These are phyloP conservation scores for Falco punctatus DNA, from an alignment of 2,113 vertebrate genomes.

Conservation along the genomic window DNA sequence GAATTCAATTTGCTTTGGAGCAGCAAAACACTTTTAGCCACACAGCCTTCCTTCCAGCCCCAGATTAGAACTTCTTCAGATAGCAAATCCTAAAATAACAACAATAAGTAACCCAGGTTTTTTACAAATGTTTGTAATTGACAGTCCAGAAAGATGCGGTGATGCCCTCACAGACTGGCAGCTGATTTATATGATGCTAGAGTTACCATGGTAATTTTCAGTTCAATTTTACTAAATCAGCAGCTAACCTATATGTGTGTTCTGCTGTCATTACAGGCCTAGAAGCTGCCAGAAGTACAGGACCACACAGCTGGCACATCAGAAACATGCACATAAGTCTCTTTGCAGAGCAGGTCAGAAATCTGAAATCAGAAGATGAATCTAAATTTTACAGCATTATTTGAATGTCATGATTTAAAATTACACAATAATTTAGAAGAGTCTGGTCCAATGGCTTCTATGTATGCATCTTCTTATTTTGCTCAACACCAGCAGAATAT, in stretches of 20 bases:
- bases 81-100: not conserved
- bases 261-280: not conserved
- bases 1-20: conserved; percentile 10
- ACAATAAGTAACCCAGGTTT: not conserved
- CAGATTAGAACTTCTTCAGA: not conserved
- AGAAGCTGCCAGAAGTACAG: not conserved
- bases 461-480: not conserved
- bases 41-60: not conserved
- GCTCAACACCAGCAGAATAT: not conserved
- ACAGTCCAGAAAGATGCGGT: not conserved
- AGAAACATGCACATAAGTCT: not conserved
- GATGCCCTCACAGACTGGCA: not conserved
- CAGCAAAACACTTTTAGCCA: not conserved
- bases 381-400: not conserved
- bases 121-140: not conserved
- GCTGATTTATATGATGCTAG: not conserved
- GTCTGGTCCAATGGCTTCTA: not conserved
- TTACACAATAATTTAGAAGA: not conserved
- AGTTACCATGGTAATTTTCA: not conserved
- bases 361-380: not conserved
- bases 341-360: not conserved
- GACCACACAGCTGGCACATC: not conserved
- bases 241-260: not conserved
- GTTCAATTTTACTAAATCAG: not conserved
- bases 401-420: not conserved